These are phyloP conservation scores for Amorpha juglandis DNA, from an alignment of 2,888 invertebrate genomes.

Conservation along the genomic window DNA sequence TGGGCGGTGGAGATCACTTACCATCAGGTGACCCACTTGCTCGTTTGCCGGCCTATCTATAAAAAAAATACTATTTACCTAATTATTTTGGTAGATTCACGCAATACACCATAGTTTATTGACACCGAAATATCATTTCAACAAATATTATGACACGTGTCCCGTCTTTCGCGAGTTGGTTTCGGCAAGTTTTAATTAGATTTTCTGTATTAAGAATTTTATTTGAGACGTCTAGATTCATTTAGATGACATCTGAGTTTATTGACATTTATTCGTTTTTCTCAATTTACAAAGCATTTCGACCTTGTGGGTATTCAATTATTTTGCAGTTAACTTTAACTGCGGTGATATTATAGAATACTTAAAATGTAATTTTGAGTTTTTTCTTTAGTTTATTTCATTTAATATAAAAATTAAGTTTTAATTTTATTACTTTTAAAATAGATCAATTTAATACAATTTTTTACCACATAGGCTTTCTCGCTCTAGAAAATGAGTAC, in stretches of 20 bases:
- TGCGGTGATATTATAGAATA: no score
- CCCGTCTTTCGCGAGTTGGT: background rate
- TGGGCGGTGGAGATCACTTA: no score
- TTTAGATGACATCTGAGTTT: background rate
- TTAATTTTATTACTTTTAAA: no score
- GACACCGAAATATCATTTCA: background rate
- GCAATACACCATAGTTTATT: background rate
- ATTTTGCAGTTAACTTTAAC: background rate
- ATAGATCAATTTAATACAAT: no score
- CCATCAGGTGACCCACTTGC: no score
- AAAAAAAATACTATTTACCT: no score
- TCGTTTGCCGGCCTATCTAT: no score
- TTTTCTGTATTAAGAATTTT: conserved; percentile 6
- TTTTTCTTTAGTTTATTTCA: no score
- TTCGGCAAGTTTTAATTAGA: conserved; percentile 7
- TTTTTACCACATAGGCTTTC: no score
- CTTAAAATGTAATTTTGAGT: background rate
- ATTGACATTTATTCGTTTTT: conserved; percentile 1
- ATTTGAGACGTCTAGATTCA: background rate
- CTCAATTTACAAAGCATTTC: conserved; percentile 1
- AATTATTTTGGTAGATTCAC: background rate
- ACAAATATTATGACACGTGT: background rate
- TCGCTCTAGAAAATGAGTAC: no score
- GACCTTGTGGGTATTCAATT: background rate
- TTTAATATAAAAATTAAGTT: no score